These are phyloP conservation scores for Drosophila persimilis DNA, from an alignment of 1,140 invertebrate species.

Conservation along the genomic window DNA sequence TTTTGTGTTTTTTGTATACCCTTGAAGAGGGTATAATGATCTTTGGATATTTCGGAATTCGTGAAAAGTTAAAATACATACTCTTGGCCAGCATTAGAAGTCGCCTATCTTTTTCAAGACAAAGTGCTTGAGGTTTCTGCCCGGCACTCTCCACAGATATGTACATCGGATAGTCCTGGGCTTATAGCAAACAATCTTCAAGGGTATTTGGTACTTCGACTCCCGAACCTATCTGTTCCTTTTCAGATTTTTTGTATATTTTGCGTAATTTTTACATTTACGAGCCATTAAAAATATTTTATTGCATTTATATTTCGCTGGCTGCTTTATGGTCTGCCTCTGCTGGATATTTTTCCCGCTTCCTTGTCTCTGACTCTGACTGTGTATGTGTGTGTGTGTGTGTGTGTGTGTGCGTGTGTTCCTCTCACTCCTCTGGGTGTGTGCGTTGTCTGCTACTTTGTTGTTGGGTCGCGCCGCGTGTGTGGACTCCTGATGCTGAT, in stretches of 20 bases:
- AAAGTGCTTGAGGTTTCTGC: no score
- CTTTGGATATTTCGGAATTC: no score
- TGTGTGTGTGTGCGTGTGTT: conserved; percentile 15
- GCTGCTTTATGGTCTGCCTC: conserved; percentile 64
- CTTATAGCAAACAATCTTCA: no score
- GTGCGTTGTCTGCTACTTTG: conserved; percentile 34
- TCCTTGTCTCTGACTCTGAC: conserved; percentile 18
- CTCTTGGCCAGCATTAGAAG: no score
- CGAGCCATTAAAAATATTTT: conserved; percentile 76
- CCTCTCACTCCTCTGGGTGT: conserved; percentile 24
- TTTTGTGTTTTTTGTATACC: conserved; percentile 11
- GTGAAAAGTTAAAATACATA: no score
- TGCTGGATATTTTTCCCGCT: conserved; percentile 66
- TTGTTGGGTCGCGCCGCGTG: conserved; percentile 47
- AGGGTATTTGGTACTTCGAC: no score
- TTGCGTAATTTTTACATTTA: conserved; percentile 75
- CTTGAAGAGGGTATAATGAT: no score
- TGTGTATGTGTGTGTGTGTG: conserved; percentile 1
- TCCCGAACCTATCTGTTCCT: background rate
- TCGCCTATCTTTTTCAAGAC: no score
- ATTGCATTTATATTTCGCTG: conserved; percentile 74
- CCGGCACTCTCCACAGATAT: no score
- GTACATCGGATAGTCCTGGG: no score
- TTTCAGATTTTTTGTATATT: conserved; percentile 35
- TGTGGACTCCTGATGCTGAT: conserved; percentile 41